Evolutionary conservation across 1,140 invertebrate species (phyloP).

Genomic region (Phortica variegata): DNA sequence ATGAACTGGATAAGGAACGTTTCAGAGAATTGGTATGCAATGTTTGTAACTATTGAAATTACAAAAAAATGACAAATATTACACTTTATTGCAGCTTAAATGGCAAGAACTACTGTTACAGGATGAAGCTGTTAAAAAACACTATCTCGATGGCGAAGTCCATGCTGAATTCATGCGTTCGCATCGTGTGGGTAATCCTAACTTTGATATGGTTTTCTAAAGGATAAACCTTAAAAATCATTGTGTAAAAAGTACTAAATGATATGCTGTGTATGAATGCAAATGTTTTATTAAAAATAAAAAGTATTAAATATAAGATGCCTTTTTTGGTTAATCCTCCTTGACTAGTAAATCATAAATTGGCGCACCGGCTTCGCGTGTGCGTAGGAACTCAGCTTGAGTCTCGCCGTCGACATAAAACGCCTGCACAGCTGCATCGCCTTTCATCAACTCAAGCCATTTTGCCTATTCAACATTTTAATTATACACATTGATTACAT

Average conservation of each 20-base stretch:
- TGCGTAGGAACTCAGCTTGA: conserved; percentile 65
- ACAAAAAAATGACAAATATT: conserved; percentile 26
- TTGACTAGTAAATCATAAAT: conserved; percentile 44
- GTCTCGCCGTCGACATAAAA: conserved; percentile 68
- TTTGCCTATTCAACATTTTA: conserved; percentile 59
- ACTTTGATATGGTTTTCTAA: conserved; percentile 68
- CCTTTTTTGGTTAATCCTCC: conserved; percentile 17
- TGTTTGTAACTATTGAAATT: neutral
- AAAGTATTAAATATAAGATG: conserved; percentile 14
- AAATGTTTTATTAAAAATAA: conserved; percentile 10
- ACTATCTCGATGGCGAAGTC: conserved; percentile 66
- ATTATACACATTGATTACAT: neutral
- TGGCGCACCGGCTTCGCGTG: conserved; percentile 33
- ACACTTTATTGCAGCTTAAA: conserved; percentile 60
- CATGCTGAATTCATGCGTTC: conserved; percentile 74
- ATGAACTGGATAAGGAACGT: conserved; percentile 39
- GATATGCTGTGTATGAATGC: too few species aligned
- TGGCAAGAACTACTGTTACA: conserved; percentile 71
- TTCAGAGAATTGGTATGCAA: conserved; percentile 36
- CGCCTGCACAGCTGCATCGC: conserved; percentile 67
- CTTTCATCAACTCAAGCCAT: conserved; percentile 72
- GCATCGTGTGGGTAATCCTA: conserved; percentile 63
- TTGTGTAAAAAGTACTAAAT: conserved; percentile 28
- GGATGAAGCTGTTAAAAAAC: conserved; percentile 68
- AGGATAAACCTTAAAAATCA: conserved; percentile 11